Percentiles rank a stretch among this genome's conserved stretches.
Evolutionary conservation across 1,140 invertebrate genomes (phyloP).

Genomic region (Drosophila gunungcola): DNA sequence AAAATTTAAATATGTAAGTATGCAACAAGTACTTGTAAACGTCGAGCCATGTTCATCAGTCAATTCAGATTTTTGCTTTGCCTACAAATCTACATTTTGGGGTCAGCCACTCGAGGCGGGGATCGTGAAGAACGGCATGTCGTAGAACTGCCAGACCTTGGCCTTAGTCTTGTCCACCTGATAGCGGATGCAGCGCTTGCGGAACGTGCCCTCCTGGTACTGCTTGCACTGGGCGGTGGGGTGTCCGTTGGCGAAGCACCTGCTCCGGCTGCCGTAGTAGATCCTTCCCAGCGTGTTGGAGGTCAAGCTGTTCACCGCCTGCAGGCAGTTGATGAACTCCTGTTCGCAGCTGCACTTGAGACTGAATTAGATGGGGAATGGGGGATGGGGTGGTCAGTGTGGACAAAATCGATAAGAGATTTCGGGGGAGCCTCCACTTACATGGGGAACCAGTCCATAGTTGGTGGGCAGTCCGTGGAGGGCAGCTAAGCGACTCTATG

Average conservation of each 20-base stretch:
- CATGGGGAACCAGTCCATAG: conserved; percentile 86
- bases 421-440: conserved; percentile 16
- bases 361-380: conserved; percentile 21
- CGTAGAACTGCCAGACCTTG: conserved; percentile 87
- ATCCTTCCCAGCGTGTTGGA: conserved; percentile 87
- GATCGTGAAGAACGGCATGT: conserved; percentile 85
- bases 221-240: conserved; percentile 86
- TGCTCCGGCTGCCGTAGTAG: conserved; percentile 89
- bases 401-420: conserved; percentile 56
- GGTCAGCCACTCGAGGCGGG: conserved; percentile 28
- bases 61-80: too few species aligned
- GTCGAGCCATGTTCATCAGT: too few species aligned
- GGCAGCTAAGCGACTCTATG: conserved; percentile 86
- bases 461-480: conserved; percentile 88
- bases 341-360: conserved; percentile 89
- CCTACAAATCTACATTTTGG: conserved; percentile 12
- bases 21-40: too few species aligned
- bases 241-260: conserved; percentile 89
- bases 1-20: too few species aligned
- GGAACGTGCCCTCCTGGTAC: conserved; percentile 73
- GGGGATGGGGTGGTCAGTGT: not conserved
- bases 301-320: conserved; percentile 84
- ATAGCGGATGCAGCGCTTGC: conserved; percentile 86
- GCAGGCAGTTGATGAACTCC: conserved; percentile 88
- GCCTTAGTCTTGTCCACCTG: conserved; percentile 85